phyloP scores from a whole-genome alignment of 2,888 invertebrate genomes.

The Cosmia pyralina region DNA sequence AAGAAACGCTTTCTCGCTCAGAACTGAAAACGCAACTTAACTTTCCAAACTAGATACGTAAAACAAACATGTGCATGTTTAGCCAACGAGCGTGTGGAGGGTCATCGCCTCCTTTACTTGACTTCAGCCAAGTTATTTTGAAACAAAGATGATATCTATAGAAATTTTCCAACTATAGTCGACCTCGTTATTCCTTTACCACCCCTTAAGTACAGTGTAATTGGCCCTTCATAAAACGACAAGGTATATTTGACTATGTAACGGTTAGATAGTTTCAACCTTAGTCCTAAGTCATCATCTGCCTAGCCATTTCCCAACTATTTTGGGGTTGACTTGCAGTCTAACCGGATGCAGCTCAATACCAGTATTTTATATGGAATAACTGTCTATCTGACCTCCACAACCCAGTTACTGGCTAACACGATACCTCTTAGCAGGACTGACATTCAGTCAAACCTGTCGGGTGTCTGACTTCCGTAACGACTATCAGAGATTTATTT shows the following conservation, averaged over 20 bases:
- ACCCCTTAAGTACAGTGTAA: neutral
- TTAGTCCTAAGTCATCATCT: neutral
- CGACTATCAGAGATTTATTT: no score
- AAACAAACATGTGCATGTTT: conserved; percentile 2
- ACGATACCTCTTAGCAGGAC: no score
- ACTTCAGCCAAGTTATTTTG: conserved; percentile 3
- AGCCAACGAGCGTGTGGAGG: neutral
- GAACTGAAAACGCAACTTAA: no score
- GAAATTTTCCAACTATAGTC: neutral
- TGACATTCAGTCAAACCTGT: no score
- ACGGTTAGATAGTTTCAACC: neutral
- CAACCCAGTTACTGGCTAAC: no score
- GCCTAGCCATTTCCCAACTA: no score
- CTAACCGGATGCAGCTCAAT: no score
- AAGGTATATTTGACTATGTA: neutral
- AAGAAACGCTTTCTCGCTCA: no score
- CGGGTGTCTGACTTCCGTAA: no score
- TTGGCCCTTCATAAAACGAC: neutral
- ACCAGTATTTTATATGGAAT: no score
- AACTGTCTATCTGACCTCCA: no score
- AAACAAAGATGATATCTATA: conserved; percentile 16
- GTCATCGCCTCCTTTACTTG: neutral
- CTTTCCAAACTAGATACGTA: neutral
- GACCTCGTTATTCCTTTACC: neutral
- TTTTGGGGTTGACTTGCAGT: no score